phyloP scores from a whole-genome alignment of 2,797 vertebrate species.

The Gallinago stenura region DNA sequence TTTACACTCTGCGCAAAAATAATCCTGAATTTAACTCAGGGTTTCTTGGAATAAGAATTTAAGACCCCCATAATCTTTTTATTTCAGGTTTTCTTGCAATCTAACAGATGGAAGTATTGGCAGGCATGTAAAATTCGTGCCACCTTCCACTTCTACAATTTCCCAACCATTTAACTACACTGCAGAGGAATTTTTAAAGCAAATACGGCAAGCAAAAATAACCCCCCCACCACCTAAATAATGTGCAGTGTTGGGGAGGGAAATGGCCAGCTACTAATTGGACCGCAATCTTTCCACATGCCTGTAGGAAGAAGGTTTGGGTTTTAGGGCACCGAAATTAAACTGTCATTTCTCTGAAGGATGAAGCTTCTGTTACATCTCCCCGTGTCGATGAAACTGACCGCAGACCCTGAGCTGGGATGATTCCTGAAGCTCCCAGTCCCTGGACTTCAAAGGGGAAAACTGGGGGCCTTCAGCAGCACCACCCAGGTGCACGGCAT shows the following conservation, averaged over 20 bases:
- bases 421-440: background rate
- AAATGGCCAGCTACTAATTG: slow-evolving; percentile 73
- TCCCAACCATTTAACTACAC: background rate
- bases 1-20: slow-evolving; percentile 54
- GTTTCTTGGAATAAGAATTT: slow-evolving; percentile 40
- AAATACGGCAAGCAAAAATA: slow-evolving; percentile 46
- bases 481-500: fast-evolving
- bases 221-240: slow-evolving; percentile 46
- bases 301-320: background rate
- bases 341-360: slow-evolving; percentile 7
- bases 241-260: slow-evolving; percentile 66
- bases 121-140: slow-evolving; percentile 28
- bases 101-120: slow-evolving; percentile 27
- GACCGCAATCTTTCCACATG: slow-evolving; percentile 61
- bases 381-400: background rate
- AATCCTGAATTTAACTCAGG: slow-evolving; percentile 65
- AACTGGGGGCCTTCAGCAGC: background rate
- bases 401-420: background rate
- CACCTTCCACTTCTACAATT: background rate
- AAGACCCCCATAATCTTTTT: slow-evolving; percentile 58
- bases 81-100: slow-evolving; percentile 40
- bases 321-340: slow-evolving; percentile 10
- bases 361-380: background rate
- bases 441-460: background rate
- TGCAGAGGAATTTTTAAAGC: slow-evolving; percentile 29